A percentile compares a stretch with the other conserved stretches of the same genome.
Conservation (phyloP, 2,113 vertebrate genomes). For the Spheniscus mendiculus region DNA sequence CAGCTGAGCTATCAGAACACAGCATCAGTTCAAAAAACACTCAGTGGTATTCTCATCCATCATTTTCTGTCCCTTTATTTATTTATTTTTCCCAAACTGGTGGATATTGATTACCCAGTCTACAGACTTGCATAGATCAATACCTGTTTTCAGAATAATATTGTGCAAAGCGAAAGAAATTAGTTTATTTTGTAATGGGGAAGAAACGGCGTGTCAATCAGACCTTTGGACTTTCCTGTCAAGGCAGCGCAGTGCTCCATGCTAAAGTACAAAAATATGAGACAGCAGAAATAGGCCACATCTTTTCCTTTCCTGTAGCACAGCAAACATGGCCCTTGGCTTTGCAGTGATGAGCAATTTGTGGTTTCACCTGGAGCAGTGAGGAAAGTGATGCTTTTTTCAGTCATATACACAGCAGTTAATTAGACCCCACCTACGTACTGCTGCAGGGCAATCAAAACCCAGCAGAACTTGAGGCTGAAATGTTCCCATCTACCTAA, state of each 20-base stretch:
- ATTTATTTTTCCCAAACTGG: slow-evolving; percentile 55
- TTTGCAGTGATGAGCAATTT: background rate
- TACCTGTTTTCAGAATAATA: slow-evolving; percentile 70
- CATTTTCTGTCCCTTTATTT: slow-evolving; percentile 50
- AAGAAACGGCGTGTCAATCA: slow-evolving; percentile 69
- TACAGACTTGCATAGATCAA: slow-evolving; percentile 69
- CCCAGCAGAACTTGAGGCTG: background rate
- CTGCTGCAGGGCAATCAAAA: slow-evolving; percentile 3
- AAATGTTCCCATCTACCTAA: background rate
- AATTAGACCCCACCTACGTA: background rate
- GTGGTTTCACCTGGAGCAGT: background rate
- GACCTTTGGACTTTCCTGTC: slow-evolving; percentile 25
- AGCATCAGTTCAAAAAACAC: slow-evolving; percentile 27
- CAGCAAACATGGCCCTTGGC: background rate
- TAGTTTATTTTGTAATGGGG: slow-evolving; percentile 67
- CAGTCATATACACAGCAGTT: background rate
- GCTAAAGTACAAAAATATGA: background rate
- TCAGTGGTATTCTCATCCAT: slow-evolving; percentile 69
- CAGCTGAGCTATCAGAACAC: slow-evolving; percentile 31
- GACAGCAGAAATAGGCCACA: background rate
- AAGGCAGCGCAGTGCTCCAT: background rate
- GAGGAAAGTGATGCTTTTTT: background rate
- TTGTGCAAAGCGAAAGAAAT: slow-evolving; percentile 70
- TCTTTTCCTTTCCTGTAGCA: background rate
- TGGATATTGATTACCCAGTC: slow-evolving; percentile 67